Conservation (phyloP, 2,113 vertebrate species). For the Plecotus auritus region DNA sequence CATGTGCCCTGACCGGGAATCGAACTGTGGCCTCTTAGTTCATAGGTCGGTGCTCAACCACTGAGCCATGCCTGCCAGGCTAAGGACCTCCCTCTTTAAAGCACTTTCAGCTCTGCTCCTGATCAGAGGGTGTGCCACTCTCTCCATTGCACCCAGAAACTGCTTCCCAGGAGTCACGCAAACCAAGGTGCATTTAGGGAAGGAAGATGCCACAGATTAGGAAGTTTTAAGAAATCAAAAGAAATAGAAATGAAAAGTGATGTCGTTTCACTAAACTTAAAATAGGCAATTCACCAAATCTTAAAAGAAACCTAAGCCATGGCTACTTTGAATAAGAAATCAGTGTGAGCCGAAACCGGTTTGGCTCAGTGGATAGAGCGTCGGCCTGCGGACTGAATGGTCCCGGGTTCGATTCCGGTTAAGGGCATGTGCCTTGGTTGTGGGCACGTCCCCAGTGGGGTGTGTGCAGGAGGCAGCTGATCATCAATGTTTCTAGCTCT, state of each 20-base stretch:
- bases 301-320: neutral
- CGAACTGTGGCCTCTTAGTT: too few relatives aligned
- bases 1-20: too few relatives aligned
- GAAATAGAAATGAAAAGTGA: neutral
- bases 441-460: too few relatives aligned
- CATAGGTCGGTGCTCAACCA: too few relatives aligned
- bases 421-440: too few relatives aligned
- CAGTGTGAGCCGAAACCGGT: too few relatives aligned
- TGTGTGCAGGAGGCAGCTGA: too few relatives aligned
- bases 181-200: neutral
- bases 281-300: neutral
- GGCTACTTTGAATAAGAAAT: neutral
- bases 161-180: neutral
- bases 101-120: neutral
- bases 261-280: neutral
- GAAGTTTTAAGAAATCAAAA: conserved; percentile 13
- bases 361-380: too few relatives aligned
- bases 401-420: too few relatives aligned
- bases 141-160: neutral
- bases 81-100: neutral
- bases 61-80: too few relatives aligned
- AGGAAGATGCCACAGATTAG: neutral
- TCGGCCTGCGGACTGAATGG: too few relatives aligned
- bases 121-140: neutral
- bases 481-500: too few relatives aligned